phyloP scores from a whole-genome alignment of 2,888 invertebrate genomes.

The Atethmia centrago region DNA sequence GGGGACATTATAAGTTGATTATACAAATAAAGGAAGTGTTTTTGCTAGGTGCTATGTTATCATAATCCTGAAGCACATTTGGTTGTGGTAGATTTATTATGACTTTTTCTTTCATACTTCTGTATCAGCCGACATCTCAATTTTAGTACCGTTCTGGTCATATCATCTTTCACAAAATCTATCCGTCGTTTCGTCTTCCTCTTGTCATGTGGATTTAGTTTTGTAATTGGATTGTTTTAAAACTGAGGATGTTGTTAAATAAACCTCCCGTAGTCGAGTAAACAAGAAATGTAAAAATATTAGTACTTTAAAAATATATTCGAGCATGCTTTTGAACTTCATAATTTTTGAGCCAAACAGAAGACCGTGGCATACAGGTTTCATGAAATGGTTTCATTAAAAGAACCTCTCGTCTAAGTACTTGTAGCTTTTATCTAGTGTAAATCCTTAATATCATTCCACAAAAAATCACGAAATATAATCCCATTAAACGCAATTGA shows the following conservation, averaged over 20 bases:
- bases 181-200: neutral
- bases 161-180: too few relatives aligned
- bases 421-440: neutral
- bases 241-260: neutral
- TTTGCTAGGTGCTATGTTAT: neutral
- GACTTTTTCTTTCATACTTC: neutral
- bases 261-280: neutral
- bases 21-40: neutral
- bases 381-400: neutral
- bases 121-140: neutral
- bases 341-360: neutral
- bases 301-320: neutral
- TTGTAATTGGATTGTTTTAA: neutral
- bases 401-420: neutral
- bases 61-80: neutral
- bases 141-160: neutral
- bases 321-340: neutral
- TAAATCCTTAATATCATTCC: neutral
- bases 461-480: conserved; percentile 6
- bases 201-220: neutral
- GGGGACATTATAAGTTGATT: neutral
- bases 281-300: neutral
- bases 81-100: neutral
- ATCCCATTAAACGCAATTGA: conserved; percentile 5
- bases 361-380: neutral